Evolutionary conservation across 2,113 vertebrate genomes (phyloP).

Genomic region (Benitochromis conjunctus): DNA sequence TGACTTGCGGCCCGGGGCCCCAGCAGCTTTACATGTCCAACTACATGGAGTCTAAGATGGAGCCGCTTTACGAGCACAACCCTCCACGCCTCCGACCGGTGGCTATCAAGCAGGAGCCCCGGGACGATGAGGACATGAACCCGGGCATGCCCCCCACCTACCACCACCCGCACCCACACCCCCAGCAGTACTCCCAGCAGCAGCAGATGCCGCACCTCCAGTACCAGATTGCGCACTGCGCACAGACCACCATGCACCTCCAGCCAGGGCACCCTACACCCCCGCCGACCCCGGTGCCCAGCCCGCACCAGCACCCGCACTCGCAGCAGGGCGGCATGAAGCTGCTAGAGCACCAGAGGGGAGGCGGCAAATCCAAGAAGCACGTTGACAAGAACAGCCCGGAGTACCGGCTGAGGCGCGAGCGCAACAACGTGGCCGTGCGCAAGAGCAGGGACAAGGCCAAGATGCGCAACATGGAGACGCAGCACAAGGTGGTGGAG

Average conservation of each 20-base stretch:
- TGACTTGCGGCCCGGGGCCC: conserved; percentile 41
- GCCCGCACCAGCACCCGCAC: conserved; percentile 81
- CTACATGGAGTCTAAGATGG: conserved; percentile 87
- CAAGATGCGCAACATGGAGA: conserved; percentile 95
- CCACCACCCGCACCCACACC: conserved; percentile 66
- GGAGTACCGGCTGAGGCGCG: conserved; percentile 92
- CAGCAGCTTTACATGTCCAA: conserved; percentile 79
- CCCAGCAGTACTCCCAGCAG: conserved; percentile 54
- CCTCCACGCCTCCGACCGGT: conserved; percentile 82
- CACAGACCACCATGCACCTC: conserved; percentile 94
- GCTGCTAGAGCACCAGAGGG: conserved; percentile 61
- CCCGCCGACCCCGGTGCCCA: conserved; percentile 94
- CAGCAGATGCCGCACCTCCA: conserved; percentile 87
- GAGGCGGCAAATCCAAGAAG: conserved; percentile 83
- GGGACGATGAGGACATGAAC: conserved; percentile 85
- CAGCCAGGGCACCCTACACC: conserved; percentile 94
- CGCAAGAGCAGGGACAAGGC: conserved; percentile 97
- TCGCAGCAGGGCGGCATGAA: conserved; percentile 71
- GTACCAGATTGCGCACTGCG: conserved; percentile 94
- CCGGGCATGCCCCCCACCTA: conserved; percentile 78
- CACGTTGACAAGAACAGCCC: conserved; percentile 90
- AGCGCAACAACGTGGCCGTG: conserved; percentile 98
- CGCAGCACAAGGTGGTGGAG: conserved; percentile 96
- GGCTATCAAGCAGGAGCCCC: conserved; percentile 93
- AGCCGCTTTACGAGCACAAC: conserved; percentile 84